These are phyloP conservation scores for Dendroctonus ponderosae DNA, from an alignment of 1,140 invertebrate species.

Conservation along the genomic window DNA sequence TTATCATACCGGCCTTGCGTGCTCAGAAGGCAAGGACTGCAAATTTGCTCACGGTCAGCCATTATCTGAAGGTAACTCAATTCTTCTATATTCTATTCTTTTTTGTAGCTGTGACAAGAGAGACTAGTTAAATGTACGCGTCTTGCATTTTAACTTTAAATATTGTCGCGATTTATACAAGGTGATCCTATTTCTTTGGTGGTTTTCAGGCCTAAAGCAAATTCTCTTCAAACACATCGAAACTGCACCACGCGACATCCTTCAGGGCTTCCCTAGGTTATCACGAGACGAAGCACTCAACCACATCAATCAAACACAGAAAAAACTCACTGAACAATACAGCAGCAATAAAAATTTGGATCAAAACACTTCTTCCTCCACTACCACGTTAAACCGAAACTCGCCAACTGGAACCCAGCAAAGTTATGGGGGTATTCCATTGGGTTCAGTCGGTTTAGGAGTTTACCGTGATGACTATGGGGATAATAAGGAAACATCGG, in stretches of 20 bases:
- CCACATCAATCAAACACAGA: constrained; percentile 70
- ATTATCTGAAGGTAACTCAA: constrained; percentile 60
- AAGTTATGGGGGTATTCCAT: neutral
- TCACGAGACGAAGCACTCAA: constrained; percentile 70
- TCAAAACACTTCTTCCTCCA: constrained; percentile 10
- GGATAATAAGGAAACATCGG: constrained; percentile 27
- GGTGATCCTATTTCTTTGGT: no score
- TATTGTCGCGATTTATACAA: no score
- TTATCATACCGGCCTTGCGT: constrained; percentile 89
- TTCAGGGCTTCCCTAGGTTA: constrained; percentile 81
- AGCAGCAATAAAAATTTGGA: constrained; percentile 12
- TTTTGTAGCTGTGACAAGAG: no score
- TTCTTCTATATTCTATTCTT: neutral
- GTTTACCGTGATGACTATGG: constrained; percentile 13
- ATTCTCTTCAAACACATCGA: constrained; percentile 73
- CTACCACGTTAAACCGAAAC: neutral
- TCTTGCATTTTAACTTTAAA: no score
- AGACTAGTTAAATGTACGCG: no score
- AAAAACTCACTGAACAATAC: constrained; percentile 61
- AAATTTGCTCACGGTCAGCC: constrained; percentile 90
- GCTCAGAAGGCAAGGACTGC: constrained; percentile 77
- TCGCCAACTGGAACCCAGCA: neutral
- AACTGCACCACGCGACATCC: constrained; percentile 85
- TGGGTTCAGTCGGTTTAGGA: neutral
- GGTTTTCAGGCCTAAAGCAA: constrained; percentile 45